Evolutionary conservation across 2,888 invertebrate genomes (phyloP), one percentile per base, ranked within the genome.

Genomic region (Agrotis clavis): DNA sequence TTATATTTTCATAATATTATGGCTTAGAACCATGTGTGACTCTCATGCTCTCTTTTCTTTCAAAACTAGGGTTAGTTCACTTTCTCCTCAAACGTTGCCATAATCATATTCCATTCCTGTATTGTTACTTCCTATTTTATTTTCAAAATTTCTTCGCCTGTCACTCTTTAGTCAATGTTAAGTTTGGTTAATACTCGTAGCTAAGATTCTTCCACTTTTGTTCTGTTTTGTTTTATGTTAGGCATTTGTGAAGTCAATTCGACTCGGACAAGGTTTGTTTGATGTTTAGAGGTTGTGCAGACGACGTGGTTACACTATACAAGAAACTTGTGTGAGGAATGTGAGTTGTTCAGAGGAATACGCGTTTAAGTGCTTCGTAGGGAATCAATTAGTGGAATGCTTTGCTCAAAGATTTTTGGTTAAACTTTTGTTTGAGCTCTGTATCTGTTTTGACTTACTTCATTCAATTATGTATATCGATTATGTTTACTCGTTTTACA

Each of bases 81-180:
- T 71, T 21, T 48, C 1, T 18, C 11, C 2, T 5, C 11, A 9
- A 2, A n/a, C n/a, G 2, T 1, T 0, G 0, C n/a, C 13, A 65
- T 69, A 61, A 67, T 50, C 25, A 79, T 74, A 83, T 79, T 69
- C 80, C 6, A 25, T 72, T 76, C 54, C 73, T 70, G 50, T 62
- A 81, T 79, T 84, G 86, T 86, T 19, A 35, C 73, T 74, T 54
- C 77, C 82, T 87, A 85, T 90, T 89, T 89, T 90, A 89, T 89
- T 89, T 90, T 87, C 81, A 76, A 82, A 84, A 85, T 87, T 90
- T 92, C 83, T 88, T 87, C 92, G 92, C 86, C 78, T 93, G 94
- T 93, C 92, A 83, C 69, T 84, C 79, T 53, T 56, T 30, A 35
- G 61, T 70, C 60, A 21, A 67, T 51, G 69, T 51, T 57, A 60